Conservation (phyloP, 2,113 vertebrate genomes). For the Symphodus melops region DNA sequence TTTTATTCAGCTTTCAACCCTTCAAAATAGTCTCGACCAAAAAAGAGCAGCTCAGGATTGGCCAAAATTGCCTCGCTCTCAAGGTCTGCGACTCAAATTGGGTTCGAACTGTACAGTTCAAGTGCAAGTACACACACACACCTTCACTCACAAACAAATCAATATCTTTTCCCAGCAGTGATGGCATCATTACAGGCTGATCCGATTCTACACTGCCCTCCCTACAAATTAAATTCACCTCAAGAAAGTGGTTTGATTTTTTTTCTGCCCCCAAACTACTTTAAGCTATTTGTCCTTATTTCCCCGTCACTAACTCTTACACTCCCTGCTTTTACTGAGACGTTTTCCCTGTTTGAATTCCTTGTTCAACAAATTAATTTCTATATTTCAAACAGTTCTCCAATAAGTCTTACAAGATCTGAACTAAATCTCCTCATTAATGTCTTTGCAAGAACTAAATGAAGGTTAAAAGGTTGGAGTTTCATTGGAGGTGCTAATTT, state of each 20-base stretch:
- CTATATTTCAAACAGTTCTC: background rate
- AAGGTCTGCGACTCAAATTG: slow-evolving; percentile 9
- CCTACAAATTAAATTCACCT: slow-evolving; percentile 48
- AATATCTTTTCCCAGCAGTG: slow-evolving; percentile 50
- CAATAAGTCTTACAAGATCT: slow-evolving; percentile 6
- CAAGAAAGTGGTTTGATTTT: slow-evolving; percentile 31
- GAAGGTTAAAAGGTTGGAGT: background rate
- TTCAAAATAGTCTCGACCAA: background rate
- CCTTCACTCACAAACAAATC: slow-evolving; percentile 20
- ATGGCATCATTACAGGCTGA: slow-evolving; percentile 54
- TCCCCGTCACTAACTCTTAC: slow-evolving; percentile 21
- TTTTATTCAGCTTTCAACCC: too few species aligned
- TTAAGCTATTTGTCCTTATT: slow-evolving; percentile 25
- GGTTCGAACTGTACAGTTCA: slow-evolving; percentile 7
- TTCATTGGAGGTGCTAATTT: slow-evolving; percentile 3
- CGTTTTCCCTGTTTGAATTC: background rate
- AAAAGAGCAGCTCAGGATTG: background rate
- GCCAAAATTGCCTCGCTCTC: background rate
- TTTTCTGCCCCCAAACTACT: slow-evolving; percentile 22
- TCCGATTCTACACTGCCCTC: slow-evolving; percentile 29
- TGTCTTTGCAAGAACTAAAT: background rate
- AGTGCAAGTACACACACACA: background rate
- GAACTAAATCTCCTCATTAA: slow-evolving; percentile 1
- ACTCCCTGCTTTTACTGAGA: background rate
- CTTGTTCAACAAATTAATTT: too few species aligned